A percentile compares a stretch with the other conserved stretches of the same genome.
Evolutionary conservation across 2,888 invertebrate species (phyloP).

Genomic region (Eilema sororculum): DNA sequence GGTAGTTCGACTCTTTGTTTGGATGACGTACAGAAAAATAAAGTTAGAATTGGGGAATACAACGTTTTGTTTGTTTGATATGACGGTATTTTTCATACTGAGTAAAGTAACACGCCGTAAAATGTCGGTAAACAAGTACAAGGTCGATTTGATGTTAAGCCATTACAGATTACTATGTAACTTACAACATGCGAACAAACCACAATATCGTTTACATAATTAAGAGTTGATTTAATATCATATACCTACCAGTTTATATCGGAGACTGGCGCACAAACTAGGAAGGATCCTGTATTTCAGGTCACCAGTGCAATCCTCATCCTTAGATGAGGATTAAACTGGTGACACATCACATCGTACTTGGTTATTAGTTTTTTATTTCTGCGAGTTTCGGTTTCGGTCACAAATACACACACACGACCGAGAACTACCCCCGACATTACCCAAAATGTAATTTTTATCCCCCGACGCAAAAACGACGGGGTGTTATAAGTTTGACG

Average conservation of each 20-base stretch:
- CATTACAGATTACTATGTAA: neutral
- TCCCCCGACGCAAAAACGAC: too few species aligned
- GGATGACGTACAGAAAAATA: conserved; percentile 8
- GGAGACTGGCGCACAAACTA: too few species aligned
- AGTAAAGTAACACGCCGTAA: neutral
- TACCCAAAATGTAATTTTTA: too few species aligned
- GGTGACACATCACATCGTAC: too few species aligned
- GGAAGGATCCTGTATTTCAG: too few species aligned
- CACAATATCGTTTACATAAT: neutral
- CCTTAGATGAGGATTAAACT: too few species aligned
- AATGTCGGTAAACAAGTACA: neutral
- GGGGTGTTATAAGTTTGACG: too few species aligned
- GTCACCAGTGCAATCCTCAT: too few species aligned
- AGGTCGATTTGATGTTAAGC: neutral
- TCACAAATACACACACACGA: too few species aligned
- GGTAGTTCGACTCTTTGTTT: conserved; percentile 5
- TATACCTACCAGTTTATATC: too few species aligned
- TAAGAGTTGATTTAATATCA: too few species aligned
- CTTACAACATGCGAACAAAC: neutral
- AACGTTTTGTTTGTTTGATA: neutral
- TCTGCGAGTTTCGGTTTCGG: neutral
- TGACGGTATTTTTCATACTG: neutral
- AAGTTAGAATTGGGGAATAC: conserved; percentile 2
- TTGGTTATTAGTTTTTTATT: neutral
- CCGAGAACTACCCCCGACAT: too few species aligned